A percentile compares a stretch with the other conserved stretches of the same genome.
Evolutionary conservation across 1,140 invertebrate genomes (phyloP).

Genomic region (Drosophila sp.): DNA sequence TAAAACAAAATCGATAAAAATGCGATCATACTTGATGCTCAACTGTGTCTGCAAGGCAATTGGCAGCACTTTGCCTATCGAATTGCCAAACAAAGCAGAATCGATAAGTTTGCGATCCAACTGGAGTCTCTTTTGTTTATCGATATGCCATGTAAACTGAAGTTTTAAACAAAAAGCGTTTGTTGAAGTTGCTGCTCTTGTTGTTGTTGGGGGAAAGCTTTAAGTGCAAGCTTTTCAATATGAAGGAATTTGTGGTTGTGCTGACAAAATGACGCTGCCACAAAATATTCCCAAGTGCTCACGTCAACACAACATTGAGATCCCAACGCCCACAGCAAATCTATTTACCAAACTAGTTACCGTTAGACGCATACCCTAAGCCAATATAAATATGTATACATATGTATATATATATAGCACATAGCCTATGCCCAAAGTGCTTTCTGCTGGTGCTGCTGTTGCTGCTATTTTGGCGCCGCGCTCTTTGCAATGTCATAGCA

Average conservation of each 20-base stretch:
- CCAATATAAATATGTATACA: slow-evolving; percentile 62
- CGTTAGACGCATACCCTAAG: slow-evolving; percentile 61
- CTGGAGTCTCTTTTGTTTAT: background rate
- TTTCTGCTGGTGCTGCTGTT: slow-evolving; percentile 27
- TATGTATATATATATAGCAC: slow-evolving; percentile 43
- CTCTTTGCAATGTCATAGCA: slow-evolving; percentile 76
- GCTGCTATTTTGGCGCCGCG: slow-evolving; percentile 74
- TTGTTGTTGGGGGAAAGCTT: background rate
- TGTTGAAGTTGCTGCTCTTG: background rate
- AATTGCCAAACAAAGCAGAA: background rate
- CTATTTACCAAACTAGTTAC: slow-evolving; percentile 81
- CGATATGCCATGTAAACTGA: background rate
- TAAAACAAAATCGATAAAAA: background rate
- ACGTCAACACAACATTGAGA: slow-evolving; percentile 21
- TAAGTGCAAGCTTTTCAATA: slow-evolving; percentile 7
- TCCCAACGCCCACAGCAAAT: slow-evolving; percentile 72
- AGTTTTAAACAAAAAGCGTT: background rate
- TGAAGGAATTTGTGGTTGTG: slow-evolving; percentile 52
- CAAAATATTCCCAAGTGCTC: slow-evolving; percentile 40
- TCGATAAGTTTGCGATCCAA: slow-evolving; percentile 13
- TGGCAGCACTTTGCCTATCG: background rate
- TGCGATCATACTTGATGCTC: background rate
- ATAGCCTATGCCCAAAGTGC: slow-evolving; percentile 71
- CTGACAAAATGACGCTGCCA: slow-evolving; percentile 74
- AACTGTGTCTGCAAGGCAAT: background rate